Evolutionary conservation across 35 echinoderm and acorn worm genomes (phyloP).

Genomic region (Ophiothrix spiculata): DNA sequence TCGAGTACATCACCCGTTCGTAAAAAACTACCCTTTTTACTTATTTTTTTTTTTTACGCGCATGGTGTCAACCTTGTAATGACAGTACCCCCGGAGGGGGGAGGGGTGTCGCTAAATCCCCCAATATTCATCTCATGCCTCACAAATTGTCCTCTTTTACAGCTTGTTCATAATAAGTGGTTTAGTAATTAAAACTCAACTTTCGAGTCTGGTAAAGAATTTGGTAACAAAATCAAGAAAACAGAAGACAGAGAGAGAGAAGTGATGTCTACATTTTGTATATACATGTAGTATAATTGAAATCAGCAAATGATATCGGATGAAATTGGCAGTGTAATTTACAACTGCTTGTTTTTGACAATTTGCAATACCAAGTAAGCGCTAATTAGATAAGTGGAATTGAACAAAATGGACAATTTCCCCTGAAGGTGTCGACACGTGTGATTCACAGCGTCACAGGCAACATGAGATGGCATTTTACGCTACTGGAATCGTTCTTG

Average conservation of each 20-base stretch:
- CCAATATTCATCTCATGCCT: too few species aligned
- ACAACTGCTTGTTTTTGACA: too few species aligned
- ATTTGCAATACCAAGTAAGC: background rate
- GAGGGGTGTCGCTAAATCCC: too few species aligned
- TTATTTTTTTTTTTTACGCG: too few species aligned
- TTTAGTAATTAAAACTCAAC: background rate
- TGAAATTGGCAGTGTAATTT: too few species aligned
- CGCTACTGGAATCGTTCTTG: background rate
- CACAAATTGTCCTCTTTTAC: too few species aligned
- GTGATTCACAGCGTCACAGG: background rate
- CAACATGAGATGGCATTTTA: background rate
- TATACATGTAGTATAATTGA: background rate
- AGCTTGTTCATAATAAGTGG: too few species aligned
- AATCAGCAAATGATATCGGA: too few species aligned
- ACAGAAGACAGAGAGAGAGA: background rate
- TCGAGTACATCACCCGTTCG: too few species aligned
- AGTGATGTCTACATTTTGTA: background rate
- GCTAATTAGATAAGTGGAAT: background rate
- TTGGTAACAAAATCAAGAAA: background rate
- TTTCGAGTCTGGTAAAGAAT: background rate
- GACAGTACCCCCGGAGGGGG: too few species aligned
- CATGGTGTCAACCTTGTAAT: too few species aligned
- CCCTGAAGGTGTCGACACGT: background rate
- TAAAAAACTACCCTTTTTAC: too few species aligned
- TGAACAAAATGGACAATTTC: background rate